Percentiles rank a stretch among this genome's conserved stretches.
phyloP scores from a whole-genome alignment of 2,888 invertebrate genomes.

The Phania funesta region DNA sequence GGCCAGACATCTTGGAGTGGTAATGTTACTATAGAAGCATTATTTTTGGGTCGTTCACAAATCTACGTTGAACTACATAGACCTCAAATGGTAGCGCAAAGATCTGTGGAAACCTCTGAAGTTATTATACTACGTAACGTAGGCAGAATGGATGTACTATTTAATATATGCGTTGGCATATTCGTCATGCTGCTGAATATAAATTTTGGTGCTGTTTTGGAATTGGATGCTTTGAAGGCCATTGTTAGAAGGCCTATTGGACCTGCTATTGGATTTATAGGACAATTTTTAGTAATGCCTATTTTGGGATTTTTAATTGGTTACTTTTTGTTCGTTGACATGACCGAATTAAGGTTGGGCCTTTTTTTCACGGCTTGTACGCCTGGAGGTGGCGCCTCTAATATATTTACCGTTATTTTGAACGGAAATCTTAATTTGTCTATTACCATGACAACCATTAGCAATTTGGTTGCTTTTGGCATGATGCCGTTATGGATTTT shows the following conservation, averaged over 20 bases:
- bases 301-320: constrained; percentile 87
- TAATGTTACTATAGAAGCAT: constrained; percentile 66
- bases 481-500: constrained; percentile 95
- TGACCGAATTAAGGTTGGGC: constrained; percentile 86
- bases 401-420: constrained; percentile 94
- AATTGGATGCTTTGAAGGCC: constrained; percentile 85
- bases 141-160: constrained; percentile 85
- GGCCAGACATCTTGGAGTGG: constrained; percentile 62
- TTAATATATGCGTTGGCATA: constrained; percentile 86
- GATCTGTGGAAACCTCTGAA: constrained; percentile 75
- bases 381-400: constrained; percentile 94
- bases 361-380: constrained; percentile 93
- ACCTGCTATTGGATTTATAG: constrained; percentile 88
- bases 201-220: constrained; percentile 93
- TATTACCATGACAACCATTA: constrained; percentile 94
- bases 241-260: constrained; percentile 87
- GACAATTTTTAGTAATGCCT: constrained; percentile 91
- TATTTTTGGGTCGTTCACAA: constrained; percentile 72
- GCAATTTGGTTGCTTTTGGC: constrained; percentile 92
- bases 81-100: constrained; percentile 55
- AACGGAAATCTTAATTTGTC: constrained; percentile 95
- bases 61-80: constrained; percentile 69
- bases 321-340: constrained; percentile 84
- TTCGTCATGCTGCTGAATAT: constrained; percentile 90
- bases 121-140: constrained; percentile 83